Base-by-base conservation (phyloP, 2,113 vertebrate genomes). In the Oenanthe oenanthe region DNA sequence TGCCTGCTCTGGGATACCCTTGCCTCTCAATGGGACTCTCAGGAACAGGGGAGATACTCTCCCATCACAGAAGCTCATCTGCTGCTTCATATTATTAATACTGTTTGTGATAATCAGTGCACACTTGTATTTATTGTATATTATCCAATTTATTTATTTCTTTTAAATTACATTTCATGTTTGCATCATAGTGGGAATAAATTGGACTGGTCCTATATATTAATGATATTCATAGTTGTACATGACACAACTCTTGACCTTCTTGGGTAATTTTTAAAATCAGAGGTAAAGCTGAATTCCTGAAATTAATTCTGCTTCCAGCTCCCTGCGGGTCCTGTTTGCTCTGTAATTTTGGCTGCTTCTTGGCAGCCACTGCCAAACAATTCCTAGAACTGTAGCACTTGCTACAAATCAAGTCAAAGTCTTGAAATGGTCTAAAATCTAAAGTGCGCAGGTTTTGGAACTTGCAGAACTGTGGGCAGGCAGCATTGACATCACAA, bases 301-400 rank as follows among this genome's bases (percentile, higher is more conserved):
- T n/a, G 17, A 85, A 67, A 81, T 66, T 47, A 89, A 18, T 70
- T 85, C 51, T 84, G 38, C 47, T 84, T 70, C 71, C 88, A 92
- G 51, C 14, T 92, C 50, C 68, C 80, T 66, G 32, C 56, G 88
- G 54, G 71, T 90, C 92, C 74, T 85, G 78, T 68, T 72, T 68
- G 85, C 72, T 75, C 78, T 42, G 31, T 66, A 79, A 83, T 80
- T 93, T 70, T 90, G 63, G 85, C 88, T 93, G 76, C 73, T 93
- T 76, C 82, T 65, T 77, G 65, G 63, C 34, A 95, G 66, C 36
- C 17, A 42, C 7, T 70, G 88, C 79, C 67, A 85, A 95, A 73
- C 74, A 92, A 92, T 92, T 93, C 82, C 88, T 73, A 92, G 82
- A 94, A 51, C 50, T 14, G 26, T 17, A 51, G 78, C 40, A 80